Conservation (phyloP, 2,113 vertebrate genomes). For the Noturus placidus region DNA sequence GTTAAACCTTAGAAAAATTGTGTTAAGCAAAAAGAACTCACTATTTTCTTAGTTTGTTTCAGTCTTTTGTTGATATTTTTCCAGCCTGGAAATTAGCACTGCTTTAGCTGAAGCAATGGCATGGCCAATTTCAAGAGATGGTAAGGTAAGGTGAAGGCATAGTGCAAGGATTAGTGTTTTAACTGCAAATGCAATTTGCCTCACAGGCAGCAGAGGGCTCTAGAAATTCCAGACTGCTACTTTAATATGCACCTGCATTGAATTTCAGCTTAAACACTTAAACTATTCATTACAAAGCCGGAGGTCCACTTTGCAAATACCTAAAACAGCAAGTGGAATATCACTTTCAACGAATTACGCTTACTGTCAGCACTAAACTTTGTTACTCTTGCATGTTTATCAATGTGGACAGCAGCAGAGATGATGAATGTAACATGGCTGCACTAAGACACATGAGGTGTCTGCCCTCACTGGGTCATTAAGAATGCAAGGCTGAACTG, state of each 20-base stretch:
- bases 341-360: neutral
- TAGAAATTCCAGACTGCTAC: neutral
- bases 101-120: neutral
- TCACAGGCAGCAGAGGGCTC: neutral
- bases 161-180: neutral
- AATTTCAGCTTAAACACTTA: neutral
- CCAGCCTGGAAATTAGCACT: neutral
- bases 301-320: neutral
- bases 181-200: neutral
- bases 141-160: neutral
- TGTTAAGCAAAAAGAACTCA: neutral
- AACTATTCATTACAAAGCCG: neutral
- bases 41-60: neutral
- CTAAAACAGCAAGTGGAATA: neutral
- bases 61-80: neutral
- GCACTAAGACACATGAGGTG: conserved; percentile 26
- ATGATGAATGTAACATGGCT: conserved; percentile 5
- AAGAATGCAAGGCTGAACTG: conserved; percentile 27
- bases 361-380: neutral
- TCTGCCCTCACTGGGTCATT: conserved; percentile 22
- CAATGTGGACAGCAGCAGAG: conserved; percentile 24
- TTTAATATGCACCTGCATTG: neutral
- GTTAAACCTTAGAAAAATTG: neutral
- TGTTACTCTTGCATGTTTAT: conserved; percentile 21
- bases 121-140: neutral